Conservation (phyloP, 2,888 invertebrate genomes). For the Tupiocoris notatus region DNA sequence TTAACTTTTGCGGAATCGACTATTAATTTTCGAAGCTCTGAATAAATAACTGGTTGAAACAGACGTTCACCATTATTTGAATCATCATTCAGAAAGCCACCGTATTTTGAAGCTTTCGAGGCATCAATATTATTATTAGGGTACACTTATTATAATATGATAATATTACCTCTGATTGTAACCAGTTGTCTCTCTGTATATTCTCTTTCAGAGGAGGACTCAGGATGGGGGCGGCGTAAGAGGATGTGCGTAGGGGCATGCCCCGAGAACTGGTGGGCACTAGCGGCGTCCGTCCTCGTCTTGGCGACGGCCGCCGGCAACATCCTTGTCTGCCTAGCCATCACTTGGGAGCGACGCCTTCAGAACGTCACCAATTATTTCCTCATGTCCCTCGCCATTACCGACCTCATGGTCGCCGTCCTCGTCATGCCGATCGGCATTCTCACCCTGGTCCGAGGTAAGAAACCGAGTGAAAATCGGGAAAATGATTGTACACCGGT, state of each 20-base stretch:
- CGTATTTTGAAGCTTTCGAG: too few species aligned
- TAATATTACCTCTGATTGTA: too few species aligned
- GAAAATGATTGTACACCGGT: too few species aligned
- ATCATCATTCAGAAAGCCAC: too few species aligned
- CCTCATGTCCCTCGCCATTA: conserved; percentile 90
- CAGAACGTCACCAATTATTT: conserved; percentile 98
- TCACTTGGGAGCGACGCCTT: conserved; percentile 83
- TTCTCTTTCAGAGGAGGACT: conserved; percentile 31
- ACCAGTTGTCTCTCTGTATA: too few species aligned
- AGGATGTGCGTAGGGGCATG: conserved; percentile 45
- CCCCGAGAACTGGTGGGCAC: conserved; percentile 73
- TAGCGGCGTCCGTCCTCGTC: conserved; percentile 73
- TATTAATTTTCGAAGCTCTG: too few species aligned
- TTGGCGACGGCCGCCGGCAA: conserved; percentile 88
- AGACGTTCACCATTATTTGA: too few species aligned
- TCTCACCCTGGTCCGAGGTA: conserved; percentile 75
- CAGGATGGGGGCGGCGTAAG: conserved; percentile 38
- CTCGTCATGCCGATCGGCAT: conserved; percentile 95
- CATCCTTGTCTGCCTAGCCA: conserved; percentile 89
- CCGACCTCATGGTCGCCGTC: conserved; percentile 90
- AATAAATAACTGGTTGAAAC: too few species aligned
- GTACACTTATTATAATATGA: too few species aligned
- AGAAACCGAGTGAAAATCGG: not conserved
- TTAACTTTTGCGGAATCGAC: too few species aligned
- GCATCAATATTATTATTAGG: too few species aligned